Conservation (phyloP, 2,888 invertebrate species). For the Crematogaster levior region DNA sequence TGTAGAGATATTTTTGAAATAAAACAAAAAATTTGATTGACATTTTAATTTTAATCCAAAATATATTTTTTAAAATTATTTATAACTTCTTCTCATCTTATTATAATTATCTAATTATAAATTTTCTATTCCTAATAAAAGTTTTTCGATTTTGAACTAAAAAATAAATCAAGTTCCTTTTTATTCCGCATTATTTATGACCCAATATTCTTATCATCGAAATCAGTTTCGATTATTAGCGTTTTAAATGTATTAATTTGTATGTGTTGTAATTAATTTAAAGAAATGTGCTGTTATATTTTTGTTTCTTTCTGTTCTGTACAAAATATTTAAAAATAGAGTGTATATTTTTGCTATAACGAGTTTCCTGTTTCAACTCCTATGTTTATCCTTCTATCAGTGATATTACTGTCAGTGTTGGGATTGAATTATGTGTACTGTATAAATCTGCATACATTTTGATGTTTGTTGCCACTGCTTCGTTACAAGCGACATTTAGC, state of each 20-base stretch:
- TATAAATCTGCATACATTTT: conserved; percentile 56
- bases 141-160: too few relatives aligned
- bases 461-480: conserved; percentile 27
- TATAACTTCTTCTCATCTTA: too few relatives aligned
- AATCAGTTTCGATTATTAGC: background rate
- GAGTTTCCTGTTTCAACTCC: background rate
- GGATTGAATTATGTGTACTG: conserved; percentile 37
- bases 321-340: background rate
- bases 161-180: too few relatives aligned
- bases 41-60: too few relatives aligned
- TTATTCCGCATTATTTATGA: too few relatives aligned
- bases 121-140: too few relatives aligned
- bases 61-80: too few relatives aligned
- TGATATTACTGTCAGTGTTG: background rate
- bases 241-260: background rate
- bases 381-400: conserved; percentile 15
- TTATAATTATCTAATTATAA: too few relatives aligned
- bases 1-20: too few relatives aligned
- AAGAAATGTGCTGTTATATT: background rate
- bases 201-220: background rate
- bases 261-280: too few relatives aligned
- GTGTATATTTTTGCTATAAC: background rate
- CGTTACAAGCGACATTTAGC: conserved; percentile 9
- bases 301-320: background rate
- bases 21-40: too few relatives aligned